Percentiles rank a stretch among this genome's conserved stretches.
Conservation (phyloP, 2,888 invertebrate species). For the Brachypterus glaber region DNA sequence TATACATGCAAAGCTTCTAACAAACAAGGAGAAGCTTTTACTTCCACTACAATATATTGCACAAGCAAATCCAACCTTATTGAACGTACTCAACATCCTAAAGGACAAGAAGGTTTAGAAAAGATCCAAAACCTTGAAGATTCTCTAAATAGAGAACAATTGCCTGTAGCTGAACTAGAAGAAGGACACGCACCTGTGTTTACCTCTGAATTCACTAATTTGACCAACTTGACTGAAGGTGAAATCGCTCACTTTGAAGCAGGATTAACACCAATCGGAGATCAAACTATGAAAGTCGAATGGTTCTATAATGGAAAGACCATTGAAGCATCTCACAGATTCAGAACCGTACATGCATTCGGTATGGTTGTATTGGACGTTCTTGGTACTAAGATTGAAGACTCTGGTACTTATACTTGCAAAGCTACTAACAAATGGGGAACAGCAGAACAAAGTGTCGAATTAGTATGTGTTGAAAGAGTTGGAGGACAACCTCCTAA, state of each 20-base stretch:
- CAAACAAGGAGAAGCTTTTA: constrained; percentile 82
- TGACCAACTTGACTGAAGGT: constrained; percentile 80
- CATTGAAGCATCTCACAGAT: constrained; percentile 80
- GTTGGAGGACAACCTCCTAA: constrained; percentile 77
- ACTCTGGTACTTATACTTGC: constrained; percentile 83
- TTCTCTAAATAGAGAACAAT: constrained; percentile 64
- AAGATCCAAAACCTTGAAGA: constrained; percentile 87
- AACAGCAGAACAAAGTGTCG: constrained; percentile 74
- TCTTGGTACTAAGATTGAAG: constrained; percentile 84
- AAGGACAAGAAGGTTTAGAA: constrained; percentile 86
- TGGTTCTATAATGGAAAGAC: constrained; percentile 93
- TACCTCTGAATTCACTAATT: constrained; percentile 75
- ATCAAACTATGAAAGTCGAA: constrained; percentile 88
- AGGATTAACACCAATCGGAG: constrained; percentile 85
- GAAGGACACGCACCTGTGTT: constrained; percentile 80
- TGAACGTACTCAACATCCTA: constrained; percentile 86
- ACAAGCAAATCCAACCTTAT: constrained; percentile 73
- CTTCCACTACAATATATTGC: constrained; percentile 80
- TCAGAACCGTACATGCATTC: constrained; percentile 90
- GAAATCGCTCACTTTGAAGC: constrained; percentile 98
- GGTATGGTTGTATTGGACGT: constrained; percentile 97
- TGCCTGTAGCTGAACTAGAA: constrained; percentile 59
- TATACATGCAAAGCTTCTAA: constrained; percentile 89
- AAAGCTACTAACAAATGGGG: constrained; percentile 86
- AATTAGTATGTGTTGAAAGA: constrained; percentile 73